Conservation (phyloP, 2,797 vertebrate species). For the Orestias chungarensis region DNA sequence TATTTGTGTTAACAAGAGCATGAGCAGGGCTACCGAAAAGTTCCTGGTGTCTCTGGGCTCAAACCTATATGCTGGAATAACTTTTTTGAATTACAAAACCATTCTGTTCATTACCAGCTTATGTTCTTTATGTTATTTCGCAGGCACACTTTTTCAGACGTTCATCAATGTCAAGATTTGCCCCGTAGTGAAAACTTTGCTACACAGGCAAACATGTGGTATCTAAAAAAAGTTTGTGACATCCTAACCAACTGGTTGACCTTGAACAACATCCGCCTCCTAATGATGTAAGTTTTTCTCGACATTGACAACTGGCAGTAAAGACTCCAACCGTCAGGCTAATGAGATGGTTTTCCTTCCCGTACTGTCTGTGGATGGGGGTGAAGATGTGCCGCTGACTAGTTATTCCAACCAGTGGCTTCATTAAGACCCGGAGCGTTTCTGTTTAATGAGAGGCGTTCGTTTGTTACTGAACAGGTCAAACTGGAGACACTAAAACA, state of each 20-base stretch:
- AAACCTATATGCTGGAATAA: background rate
- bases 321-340: slow-evolving; percentile 40
- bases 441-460: slow-evolving; percentile 50
- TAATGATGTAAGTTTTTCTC: slow-evolving; percentile 6
- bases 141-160: background rate
- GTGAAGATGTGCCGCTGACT: slow-evolving; percentile 17
- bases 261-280: background rate
- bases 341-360: slow-evolving; percentile 48
- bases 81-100: background rate
- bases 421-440: slow-evolving; percentile 60
- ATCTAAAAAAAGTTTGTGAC: background rate
- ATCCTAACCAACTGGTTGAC: background rate
- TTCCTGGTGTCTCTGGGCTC: background rate
- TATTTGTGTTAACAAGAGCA: background rate
- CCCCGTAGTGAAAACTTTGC: background rate
- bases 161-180: background rate
- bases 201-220: background rate
- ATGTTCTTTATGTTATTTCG: background rate
- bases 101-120: background rate
- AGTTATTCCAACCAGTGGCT: slow-evolving; percentile 44
- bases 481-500: slow-evolving; percentile 2
- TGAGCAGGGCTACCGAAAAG: background rate
- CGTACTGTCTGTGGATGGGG: slow-evolving; percentile 7
- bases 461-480: slow-evolving; percentile 41
- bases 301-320: slow-evolving; percentile 18